These are phyloP conservation scores for Megaleporinus macrocephalus DNA, from an alignment of 2,113 vertebrate genomes.

Conservation along the genomic window DNA sequence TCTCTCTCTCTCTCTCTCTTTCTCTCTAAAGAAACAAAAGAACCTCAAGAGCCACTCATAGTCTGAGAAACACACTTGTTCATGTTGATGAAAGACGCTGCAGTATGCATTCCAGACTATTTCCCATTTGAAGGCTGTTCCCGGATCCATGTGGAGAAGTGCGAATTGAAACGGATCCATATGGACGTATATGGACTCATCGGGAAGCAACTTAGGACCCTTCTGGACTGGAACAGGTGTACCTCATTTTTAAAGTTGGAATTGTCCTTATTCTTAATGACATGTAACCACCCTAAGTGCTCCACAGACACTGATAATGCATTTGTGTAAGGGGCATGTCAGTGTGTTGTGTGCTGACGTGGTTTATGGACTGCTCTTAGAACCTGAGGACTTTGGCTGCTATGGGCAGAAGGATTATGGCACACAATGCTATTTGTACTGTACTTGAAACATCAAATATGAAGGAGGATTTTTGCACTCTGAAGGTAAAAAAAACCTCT, in stretches of 20 bases:
- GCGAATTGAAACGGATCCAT: neutral
- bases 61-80: slow-evolving; percentile 4
- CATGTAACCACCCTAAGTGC: neutral
- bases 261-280: neutral
- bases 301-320: slow-evolving; percentile 2
- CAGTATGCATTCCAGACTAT: neutral
- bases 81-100: neutral
- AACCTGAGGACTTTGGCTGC: slow-evolving; percentile 17
- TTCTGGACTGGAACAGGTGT: neutral
- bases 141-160: neutral
- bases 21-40: slow-evolving; percentile 6
- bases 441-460: neutral
- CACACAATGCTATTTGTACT: neutral
- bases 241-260: neutral
- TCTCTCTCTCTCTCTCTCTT: neutral
- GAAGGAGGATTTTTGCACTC: neutral
- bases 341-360: slow-evolving; percentile 23
- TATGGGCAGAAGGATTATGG: slow-evolving; percentile 1
- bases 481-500: slow-evolving; percentile 18
- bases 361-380: slow-evolving; percentile 35
- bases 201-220: neutral
- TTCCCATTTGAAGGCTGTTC: neutral
- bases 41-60: slow-evolving; percentile 14
- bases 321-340: slow-evolving; percentile 19
- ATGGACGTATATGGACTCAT: neutral